Evolutionary conservation across 2,797 vertebrate species (phyloP), one percentile per base, ranked within the genome.

Genomic region (Nyctibius grandis): DNA sequence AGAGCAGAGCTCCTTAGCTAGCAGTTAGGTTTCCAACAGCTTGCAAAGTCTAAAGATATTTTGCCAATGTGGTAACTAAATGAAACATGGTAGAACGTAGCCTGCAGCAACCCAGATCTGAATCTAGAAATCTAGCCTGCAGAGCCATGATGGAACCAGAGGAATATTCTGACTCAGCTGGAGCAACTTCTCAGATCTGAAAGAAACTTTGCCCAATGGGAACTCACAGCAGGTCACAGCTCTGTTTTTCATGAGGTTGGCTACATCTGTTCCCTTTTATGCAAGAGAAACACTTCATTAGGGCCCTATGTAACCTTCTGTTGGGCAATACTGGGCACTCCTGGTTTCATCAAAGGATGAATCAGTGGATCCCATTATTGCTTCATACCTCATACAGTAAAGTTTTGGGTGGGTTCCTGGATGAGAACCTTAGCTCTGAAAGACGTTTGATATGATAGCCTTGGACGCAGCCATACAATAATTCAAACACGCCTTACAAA

Each of bases 241-340:
- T 78, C 72, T 87, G 56, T 88, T 95, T 95, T 86, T 94, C 65
- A 96, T 89, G 95, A 96, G 88, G 69, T 34, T 89, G 93, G n/a
- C 78, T 92, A 95, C 94, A 95, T 96, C 90, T 97, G 92, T 94
- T 97, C 92, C 70, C 69, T 93, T 96, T 95, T 95, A 95, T 67
- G 82, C 81, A 63, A 85, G 40, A 91, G 64, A 93, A 94, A 91
- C 87, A 94, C 91, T 96, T 96, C 86, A 95, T 96, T 89, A 93
- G 40, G 51, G 51, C 68, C 77, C 93, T 57, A 26, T 6, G 38
- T 91, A 95, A 93, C 84, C 88, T 94, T 90, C 45, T 88, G 40
- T 92, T 97, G 92, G 96, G 96, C 91, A 97, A 97, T 91, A 81
- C 61, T 81, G 90, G 94, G 93, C 89, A 95, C 87, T 95, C 73